Base-by-base conservation (phyloP, 2,113 vertebrate genomes). In the Sebastes fasciatus region DNA sequence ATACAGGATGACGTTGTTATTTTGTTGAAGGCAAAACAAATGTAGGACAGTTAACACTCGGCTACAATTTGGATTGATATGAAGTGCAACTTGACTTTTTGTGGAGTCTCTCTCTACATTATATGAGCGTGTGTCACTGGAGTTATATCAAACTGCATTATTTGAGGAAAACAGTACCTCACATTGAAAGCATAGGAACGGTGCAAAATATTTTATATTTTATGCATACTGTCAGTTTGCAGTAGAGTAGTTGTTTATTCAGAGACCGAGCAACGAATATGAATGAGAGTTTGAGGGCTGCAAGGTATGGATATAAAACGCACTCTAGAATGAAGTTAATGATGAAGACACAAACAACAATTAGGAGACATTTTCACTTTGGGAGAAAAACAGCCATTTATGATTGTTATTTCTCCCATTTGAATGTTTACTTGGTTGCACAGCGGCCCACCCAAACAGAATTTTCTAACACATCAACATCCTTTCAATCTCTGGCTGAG, bases 11-110 rank as follows among this genome's bases (percentile, higher is more conserved):
- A 6, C 42, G 4, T 57, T 52, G 19, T 49, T 54, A 16, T 66
- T 74, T 61, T 4, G 64, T 45, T 46, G 6, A 68, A 61, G 67
- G 45, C 51, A 6, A 42, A 58, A 40, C 55, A 48, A 49, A 51
- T 46, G 51, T 34, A 70, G 75, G 75, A 55, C 76, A 72, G 69
- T 17, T 43, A 81, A 48, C 45, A 62, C 70, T 85, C 51, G 1
- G 6, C 46, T 17, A 34, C 43, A 52, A 2, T 77, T 79, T 66
- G 60, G 82, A 86, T 75, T 54, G 69, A 70, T 69, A 19, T 54
- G 64, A 48, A 88, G 84, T 52, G 66, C 0, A 78, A 23, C 79
- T 86, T 86, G 82, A 90, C 83, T 82, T 86, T 83, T 71, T 82
- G 65, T 16, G 10, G 65, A 72, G 71, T 82, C 55, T 26, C 43